Percentiles rank a stretch among this genome's conserved stretches.
Conservation (phyloP, 2,888 invertebrate genomes). For the Acheta domesticus region DNA sequence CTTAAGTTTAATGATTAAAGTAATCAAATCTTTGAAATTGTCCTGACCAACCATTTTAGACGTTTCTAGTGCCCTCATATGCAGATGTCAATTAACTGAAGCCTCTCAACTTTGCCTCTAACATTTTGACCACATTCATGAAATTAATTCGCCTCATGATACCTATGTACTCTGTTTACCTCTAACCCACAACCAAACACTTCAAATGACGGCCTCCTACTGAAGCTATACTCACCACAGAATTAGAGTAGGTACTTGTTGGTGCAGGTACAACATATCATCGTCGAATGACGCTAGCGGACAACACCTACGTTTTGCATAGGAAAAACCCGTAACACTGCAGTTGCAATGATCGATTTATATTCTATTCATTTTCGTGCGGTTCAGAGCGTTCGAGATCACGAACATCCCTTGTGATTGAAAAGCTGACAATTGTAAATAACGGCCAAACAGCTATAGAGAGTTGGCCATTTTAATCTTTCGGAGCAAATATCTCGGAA, state of each 20-base stretch:
- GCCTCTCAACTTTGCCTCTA: background rate
- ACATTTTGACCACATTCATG: too few relatives aligned
- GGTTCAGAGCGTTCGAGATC: background rate
- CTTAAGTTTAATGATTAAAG: slow-evolving; percentile 18
- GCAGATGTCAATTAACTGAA: background rate
- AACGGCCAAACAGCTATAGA: too few relatives aligned
- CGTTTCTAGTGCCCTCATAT: slow-evolving; percentile 22
- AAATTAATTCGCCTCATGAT: slow-evolving; percentile 3
- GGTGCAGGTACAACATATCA: slow-evolving; percentile 25
- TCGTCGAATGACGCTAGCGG: background rate
- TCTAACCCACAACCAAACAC: background rate
- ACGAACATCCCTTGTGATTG: background rate
- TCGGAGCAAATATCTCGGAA: too few relatives aligned
- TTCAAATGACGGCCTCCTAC: background rate
- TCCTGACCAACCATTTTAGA: background rate
- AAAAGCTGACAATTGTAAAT: background rate
- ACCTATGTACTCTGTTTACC: background rate
- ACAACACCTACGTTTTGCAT: background rate
- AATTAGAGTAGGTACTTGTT: background rate
- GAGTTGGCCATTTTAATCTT: too few relatives aligned
- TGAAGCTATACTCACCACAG: too few relatives aligned
- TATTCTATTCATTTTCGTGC: background rate
- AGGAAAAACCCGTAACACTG: background rate
- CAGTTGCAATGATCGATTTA: background rate
- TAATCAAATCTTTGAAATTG: slow-evolving; percentile 26